A percentile compares a stretch with the other conserved stretches of the same genome.
These are phyloP conservation scores for Prunella himalayana DNA, from an alignment of 2,113 vertebrate species.

Conservation along the genomic window DNA sequence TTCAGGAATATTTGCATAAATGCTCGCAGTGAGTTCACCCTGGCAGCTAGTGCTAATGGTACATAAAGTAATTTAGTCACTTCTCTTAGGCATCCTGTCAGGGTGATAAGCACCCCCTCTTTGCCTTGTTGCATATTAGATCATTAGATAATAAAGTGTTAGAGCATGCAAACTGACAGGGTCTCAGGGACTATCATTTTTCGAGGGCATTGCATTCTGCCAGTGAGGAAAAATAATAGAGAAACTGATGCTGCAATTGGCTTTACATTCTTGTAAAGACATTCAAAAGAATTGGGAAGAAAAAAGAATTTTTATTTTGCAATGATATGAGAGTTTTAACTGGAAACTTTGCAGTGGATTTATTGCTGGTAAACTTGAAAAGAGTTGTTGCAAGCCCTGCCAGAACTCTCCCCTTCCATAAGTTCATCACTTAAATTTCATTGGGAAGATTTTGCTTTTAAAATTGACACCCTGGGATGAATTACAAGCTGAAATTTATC, in stretches of 20 bases:
- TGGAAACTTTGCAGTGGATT: not conserved
- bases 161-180: slow-evolving; percentile 74
- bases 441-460: slow-evolving; percentile 23
- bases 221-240: slow-evolving; percentile 51
- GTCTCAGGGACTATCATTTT: slow-evolving; percentile 67
- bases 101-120: slow-evolving; percentile 76
- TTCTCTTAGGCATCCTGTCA: slow-evolving; percentile 78
- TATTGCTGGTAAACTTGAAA: not conserved
- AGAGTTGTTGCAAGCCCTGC: not conserved
- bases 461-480: not conserved
- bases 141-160: slow-evolving; percentile 86
- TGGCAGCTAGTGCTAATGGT: slow-evolving; percentile 78
- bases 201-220: slow-evolving; percentile 65
- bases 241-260: slow-evolving; percentile 67
- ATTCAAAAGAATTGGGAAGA: not conserved
- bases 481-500: not conserved
- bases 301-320: not conserved
- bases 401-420: not conserved
- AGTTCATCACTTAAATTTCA: not conserved
- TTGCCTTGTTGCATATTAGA: slow-evolving; percentile 84
- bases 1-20: slow-evolving; percentile 81
- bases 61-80: slow-evolving; percentile 84
- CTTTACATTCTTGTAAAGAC: slow-evolving; percentile 57
- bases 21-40: slow-evolving; percentile 74
- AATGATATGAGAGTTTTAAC: not conserved